Base-by-base conservation (phyloP, 2,888 invertebrate species). In the Macaria liturata region DNA sequence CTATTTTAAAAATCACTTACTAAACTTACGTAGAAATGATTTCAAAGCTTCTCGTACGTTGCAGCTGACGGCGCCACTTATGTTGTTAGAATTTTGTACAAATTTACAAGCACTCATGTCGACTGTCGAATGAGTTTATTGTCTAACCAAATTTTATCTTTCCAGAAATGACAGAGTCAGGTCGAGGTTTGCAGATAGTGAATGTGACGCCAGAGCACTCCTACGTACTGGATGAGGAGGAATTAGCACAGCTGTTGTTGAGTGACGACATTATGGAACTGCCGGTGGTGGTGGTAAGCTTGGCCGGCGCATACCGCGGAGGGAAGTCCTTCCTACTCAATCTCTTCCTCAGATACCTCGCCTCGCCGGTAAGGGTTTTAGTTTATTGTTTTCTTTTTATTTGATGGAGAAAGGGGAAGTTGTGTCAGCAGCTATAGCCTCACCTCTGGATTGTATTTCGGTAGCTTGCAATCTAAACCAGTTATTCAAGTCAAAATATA, bases 301-400 rank as follows among this genome's bases (percentile, higher is more conserved):
- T 75, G 51, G 72, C 68, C 5, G 74, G 73, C 37, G 68, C 71
- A n/a, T 74, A 48, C 59, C 73, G 74, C 43, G 65, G 70, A 20
- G 74, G 74, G 31, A 75, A 74, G 53, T 75, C 74, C 8, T 75
- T 75, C 59, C 59, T 75, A 52, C 68, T 75, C 7, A 68, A 68
- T 62, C 72, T 66, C 66, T 65, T 72, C 46, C 62, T 75, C 32
- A 68, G 70, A 65, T 74, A 72, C 54, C 64, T 75, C 40, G 51
- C 54, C n/a, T 51, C 70, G 0, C 44, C 68, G 55, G 74, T 73
- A 46, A 67, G 69, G 9, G 0, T 42, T 9, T 42, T 42, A 5
- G 5, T 20, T 1, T 20, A 1, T 20, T 20, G 20, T 20, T 20
- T 20, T 20, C 1, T 20, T 20, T 20, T 20, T 20, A 20, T 20